Base-by-base conservation (phyloP, 2,888 invertebrate species). In the Tinea semifulvella region DNA sequence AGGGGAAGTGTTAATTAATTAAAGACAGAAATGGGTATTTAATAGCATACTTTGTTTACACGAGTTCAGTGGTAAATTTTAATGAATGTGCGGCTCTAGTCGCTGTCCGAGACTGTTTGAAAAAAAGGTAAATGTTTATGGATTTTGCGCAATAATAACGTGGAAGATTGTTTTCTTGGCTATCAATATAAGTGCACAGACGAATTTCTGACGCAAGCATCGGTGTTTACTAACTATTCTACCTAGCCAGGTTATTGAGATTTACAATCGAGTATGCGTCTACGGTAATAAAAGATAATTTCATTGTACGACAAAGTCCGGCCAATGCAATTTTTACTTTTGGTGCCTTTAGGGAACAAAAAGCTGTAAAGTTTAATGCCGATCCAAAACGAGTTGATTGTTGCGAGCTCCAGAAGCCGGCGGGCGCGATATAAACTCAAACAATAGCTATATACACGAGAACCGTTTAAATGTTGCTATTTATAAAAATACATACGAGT, bases 161-260 rank as follows among this genome's bases (percentile, higher is more conserved):
- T 47, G 45, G 35, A 46, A 43, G 46, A 49, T 47, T 51, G 49
- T 50, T 54, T 52, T 55, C 54, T 50, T 53, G 49, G 52, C 50
- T 52, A 48, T 50, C 26, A 38, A 22, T 8, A 16, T 22, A 44
- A 46, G 48, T 48, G 40, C 47, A 47, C 47, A 20, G 19, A 26
- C 39, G 42, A 45, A 48, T 59, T 8, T 22, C 40, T 60, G 56
- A 60, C 58, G 60, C 57, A 59, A 58, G 28, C 49, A 49, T 46
- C 49, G 22, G 10, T n/a, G 14, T 55, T 56, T 55, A 56, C 56
- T 53, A 53, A 50, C 49, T 2, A 31, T 31, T 31, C 13, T 4
- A 22, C 8, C 22, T 22, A 31, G 5, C 14, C 31, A 31, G 14
- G 53, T 47, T 50, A 55, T 56, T 56, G 44, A 48, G 45, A 56